These are phyloP conservation scores for Sweltsa coloradensis DNA, from an alignment of 1,140 invertebrate genomes.

Conservation along the genomic window DNA sequence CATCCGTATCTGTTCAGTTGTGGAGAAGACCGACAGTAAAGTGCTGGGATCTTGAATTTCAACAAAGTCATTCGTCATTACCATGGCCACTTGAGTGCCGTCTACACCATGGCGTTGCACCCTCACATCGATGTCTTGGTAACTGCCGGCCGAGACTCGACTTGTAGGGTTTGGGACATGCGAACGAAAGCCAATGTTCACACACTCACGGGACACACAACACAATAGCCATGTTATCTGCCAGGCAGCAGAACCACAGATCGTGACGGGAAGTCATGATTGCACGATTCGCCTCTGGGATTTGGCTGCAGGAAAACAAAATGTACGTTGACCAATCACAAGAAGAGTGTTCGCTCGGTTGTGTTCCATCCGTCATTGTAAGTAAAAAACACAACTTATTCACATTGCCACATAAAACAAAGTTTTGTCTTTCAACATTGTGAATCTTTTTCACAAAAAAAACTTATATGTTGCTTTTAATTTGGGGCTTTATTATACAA, in stretches of 20 bases:
- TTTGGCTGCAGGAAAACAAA: conserved; percentile 89
- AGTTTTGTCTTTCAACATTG: too few relatives aligned
- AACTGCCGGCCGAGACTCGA: conserved; percentile 89
- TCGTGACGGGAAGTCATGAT: conserved; percentile 71
- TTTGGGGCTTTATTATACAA: too few relatives aligned
- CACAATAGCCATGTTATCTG: conserved; percentile 88
- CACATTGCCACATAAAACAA: too few relatives aligned
- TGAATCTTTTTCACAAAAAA: too few relatives aligned
- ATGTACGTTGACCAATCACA: conserved; percentile 95
- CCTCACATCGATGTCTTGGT: conserved; percentile 92
- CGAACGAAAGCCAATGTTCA: conserved; percentile 97
- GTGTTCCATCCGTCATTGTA: conserved; percentile 80
- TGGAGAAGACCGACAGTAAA: conserved; percentile 99
- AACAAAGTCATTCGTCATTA: conserved; percentile 99
- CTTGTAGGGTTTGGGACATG: conserved; percentile 97
- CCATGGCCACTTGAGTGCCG: conserved; percentile 96
- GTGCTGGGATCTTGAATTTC: conserved; percentile 99
- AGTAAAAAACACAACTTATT: too few relatives aligned
- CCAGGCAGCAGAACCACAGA: conserved; percentile 87
- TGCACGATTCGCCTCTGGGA: conserved; percentile 93
- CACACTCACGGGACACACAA: conserved; percentile 95
- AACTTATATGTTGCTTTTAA: too few relatives aligned
- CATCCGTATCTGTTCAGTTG: conserved; percentile 99
- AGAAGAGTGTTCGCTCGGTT: conserved; percentile 91
- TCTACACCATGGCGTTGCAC: conserved; percentile 89